A percentile compares a stretch with the other conserved stretches of the same genome.
Conservation (phyloP, 2,113 vertebrate species). For the Notarius quadriscutis region DNA sequence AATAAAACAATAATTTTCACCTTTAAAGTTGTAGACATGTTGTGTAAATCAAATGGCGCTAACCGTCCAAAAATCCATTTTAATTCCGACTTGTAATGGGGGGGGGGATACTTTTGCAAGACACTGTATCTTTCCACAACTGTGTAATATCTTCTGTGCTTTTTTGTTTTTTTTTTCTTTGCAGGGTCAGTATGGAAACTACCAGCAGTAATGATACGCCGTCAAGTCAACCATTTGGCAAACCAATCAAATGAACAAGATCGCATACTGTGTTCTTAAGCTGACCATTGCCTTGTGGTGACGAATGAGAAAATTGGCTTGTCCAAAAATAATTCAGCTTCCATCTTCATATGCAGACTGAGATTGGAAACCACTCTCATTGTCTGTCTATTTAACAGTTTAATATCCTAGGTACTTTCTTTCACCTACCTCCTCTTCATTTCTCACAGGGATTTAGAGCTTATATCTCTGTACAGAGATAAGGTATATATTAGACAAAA, state of each 20-base stretch:
- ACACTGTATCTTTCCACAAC: too few species aligned
- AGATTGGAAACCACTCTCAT: not conserved
- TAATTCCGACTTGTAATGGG: too few species aligned
- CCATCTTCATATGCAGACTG: not conserved
- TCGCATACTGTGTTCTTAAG: conserved; percentile 3
- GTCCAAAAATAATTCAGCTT: conserved; percentile 13
- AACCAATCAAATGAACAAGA: conserved; percentile 7
- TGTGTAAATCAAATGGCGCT: too few species aligned
- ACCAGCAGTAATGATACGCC: conserved; percentile 81
- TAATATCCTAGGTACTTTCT: conserved; percentile 16
- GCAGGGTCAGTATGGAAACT: conserved; percentile 93
- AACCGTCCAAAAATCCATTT: too few species aligned
- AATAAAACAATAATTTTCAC: too few species aligned
- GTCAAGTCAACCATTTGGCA: conserved; percentile 20
- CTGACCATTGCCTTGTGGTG: not conserved
- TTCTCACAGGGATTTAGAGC: conserved; percentile 31
- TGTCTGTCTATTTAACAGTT: conserved; percentile 7
- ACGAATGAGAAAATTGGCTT: conserved; percentile 10
- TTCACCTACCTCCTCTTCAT: conserved; percentile 40
- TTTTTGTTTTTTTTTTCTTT: conserved; percentile 50
- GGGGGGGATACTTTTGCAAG: too few species aligned
- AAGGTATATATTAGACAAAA: not conserved
- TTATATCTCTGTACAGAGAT: conserved; percentile 29
- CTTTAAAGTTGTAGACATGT: too few species aligned
- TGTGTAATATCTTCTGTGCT: too few species aligned